Evolutionary conservation across 2,797 vertebrate genomes (phyloP), one percentile per base, ranked within the genome.

Genomic region (Cryptoprocta ferox): DNA sequence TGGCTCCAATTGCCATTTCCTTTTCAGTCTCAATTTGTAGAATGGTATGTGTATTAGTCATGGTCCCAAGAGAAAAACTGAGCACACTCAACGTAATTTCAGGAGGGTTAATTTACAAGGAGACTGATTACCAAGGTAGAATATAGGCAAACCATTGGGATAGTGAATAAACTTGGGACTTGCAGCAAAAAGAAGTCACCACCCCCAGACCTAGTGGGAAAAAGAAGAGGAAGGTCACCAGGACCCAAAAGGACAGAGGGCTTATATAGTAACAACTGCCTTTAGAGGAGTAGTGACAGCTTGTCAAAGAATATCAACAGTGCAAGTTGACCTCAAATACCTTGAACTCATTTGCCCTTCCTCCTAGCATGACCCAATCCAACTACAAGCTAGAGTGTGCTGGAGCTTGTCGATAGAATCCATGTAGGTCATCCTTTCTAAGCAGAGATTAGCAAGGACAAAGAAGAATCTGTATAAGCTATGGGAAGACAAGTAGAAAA

Each of bases 31-130:
- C 73, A 75, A 86, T 92, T 82, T 91, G 21, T 65, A 85, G 45
- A 61, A 85, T 53, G n/a, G 19, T 30, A 21, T 80, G 9, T 32
- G 4, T 86, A 28, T 89, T 39, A 65, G 26, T 92, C 68, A 87
- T 75, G 50, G 4, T 87, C 63, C 45, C 65, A 85, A 21, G 1
- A 83, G 42, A 42, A 94, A 94, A 88, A 92, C 4, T 92, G 73
- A 63, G 16, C 10, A 83, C 35, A 81, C 21, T 26, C 73, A 71
- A 53, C 91, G 28, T 59, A 85, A 86, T 86, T 83, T 83, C 45
- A 91, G 48, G 87, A 92, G 10, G 15, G 35, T 82, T 63, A 71
- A 89, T 35, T 80, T 95, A 93, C 32, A 89, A 97, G 92, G 50
- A 28, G 37, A 68, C 50, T 76, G 84, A 92, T 85, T 95, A 90